These are phyloP conservation scores for Boloria euphrosyne DNA, from an alignment of 2,888 invertebrate species.

Conservation along the genomic window DNA sequence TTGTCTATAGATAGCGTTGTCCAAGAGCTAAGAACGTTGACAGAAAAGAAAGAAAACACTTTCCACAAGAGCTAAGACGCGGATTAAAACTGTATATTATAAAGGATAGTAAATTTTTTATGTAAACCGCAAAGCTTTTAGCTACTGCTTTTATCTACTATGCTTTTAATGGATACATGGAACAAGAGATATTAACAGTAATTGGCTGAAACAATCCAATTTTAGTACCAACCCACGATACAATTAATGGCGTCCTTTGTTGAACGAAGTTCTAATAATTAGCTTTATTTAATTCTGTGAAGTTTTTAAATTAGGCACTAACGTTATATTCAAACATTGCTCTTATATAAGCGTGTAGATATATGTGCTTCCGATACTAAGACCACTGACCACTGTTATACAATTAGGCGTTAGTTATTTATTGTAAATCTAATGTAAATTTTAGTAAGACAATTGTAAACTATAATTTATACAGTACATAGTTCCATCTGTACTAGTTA, in stretches of 20 bases:
- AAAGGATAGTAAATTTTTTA: no score
- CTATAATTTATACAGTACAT: no score
- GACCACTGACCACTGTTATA: neutral
- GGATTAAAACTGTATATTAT: no score
- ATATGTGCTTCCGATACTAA: slow-evolving; percentile 2
- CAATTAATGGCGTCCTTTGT: slow-evolving; percentile 2
- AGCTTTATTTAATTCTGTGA: neutral
- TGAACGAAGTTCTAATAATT: neutral
- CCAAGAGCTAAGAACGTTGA: no score
- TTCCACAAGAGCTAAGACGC: no score
- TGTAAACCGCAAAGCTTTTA: no score
- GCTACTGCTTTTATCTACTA: neutral
- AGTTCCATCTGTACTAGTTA: no score
- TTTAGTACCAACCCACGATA: slow-evolving; percentile 16
- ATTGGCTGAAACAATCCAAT: neutral
- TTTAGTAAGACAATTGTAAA: no score
- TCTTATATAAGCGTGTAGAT: no score
- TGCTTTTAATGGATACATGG: slow-evolving; percentile 16
- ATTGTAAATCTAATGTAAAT: no score
- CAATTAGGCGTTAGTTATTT: neutral
- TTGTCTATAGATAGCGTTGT: no score
- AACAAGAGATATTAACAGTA: slow-evolving; percentile 15
- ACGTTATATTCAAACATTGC: neutral
- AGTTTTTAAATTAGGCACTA: neutral
- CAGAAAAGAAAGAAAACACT: no score